Conservation (phyloP, 2,797 vertebrate species). For the Lates japonicus region DNA sequence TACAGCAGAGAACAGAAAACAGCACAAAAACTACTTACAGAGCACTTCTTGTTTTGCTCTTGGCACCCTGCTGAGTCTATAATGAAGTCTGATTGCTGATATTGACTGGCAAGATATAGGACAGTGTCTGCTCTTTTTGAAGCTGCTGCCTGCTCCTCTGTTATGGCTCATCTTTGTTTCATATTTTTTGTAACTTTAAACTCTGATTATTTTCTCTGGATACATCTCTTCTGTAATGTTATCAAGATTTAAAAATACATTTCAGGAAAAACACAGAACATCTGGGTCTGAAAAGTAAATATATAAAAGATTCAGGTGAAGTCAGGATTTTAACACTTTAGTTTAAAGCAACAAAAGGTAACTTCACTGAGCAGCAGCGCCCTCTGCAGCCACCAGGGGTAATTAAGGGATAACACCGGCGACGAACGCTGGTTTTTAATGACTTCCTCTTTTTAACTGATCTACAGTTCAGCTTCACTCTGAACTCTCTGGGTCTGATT, state of each 20-base stretch:
- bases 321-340: background rate
- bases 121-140: slow-evolving; percentile 12
- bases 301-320: background rate
- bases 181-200: background rate
- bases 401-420: too few species aligned
- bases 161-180: background rate
- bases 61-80: slow-evolving; percentile 33
- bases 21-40: slow-evolving; percentile 6
- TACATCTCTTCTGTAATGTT: background rate
- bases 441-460: too few species aligned
- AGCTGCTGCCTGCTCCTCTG: slow-evolving; percentile 17
- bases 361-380: too few species aligned
- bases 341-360: too few species aligned
- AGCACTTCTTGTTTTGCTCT: slow-evolving; percentile 10
- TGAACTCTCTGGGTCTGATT: too few species aligned
- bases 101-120: slow-evolving; percentile 36
- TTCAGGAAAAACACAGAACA: too few species aligned
- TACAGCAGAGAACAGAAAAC: slow-evolving; percentile 13
- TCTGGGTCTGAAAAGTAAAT: background rate
- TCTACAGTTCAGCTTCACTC: too few species aligned
- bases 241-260: background rate
- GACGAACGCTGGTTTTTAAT: too few species aligned
- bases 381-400: too few species aligned
- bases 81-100: slow-evolving; percentile 54
- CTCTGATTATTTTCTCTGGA: background rate